Evolutionary conservation across 2,797 vertebrate species (phyloP), one percentile per base, ranked within the genome.

Genomic region (Periophthalmus magnuspinnatus): DNA sequence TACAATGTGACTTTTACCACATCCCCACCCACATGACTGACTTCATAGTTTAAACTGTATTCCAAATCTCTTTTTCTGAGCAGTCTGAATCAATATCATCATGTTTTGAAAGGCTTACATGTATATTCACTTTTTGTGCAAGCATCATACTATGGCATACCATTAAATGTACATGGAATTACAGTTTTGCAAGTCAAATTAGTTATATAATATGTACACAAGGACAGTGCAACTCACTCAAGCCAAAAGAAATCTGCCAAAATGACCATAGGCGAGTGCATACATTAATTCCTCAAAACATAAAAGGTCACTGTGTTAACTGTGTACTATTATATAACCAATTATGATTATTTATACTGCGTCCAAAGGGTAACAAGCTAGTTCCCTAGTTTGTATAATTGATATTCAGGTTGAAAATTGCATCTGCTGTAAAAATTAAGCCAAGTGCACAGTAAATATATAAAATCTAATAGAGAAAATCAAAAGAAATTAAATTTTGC

Each of bases 1-100:
- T 33, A 19, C 19, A 61, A 21, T 22, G 34, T 62, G 60, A 62
- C 36, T 38, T 45, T 41, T 62, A 32, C 60, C 36, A 45, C 60
- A 61, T 45, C 11, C 34, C 16, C 10, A 24, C 58, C 32, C 52
- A 55, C 52, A 55, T 55, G 21, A 28, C 28, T 28, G 28, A 28
- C 28, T 28, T 28, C 1, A 56, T 4, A 10, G 54, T 10, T 22
- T 56, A 24, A 54, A 13, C 11, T 21, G 19, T n/a, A 21, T n/a
- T 21, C 7, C 19, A 8, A 52, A 52, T 50, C 48, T 50, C 48
- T 50, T 6, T 50, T 50, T 50, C 21, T 8, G 50, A 8, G 17
- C n/a, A 2, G 6, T 50, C n/a, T n/a, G n/a, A 50, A 50, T 50
- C 48, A 52, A 21, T 50, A 21, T 9, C 13, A 16, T 17, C 13